phyloP scores from a whole-genome alignment of 2,113 vertebrate species.

The Mustela nigripes region DNA sequence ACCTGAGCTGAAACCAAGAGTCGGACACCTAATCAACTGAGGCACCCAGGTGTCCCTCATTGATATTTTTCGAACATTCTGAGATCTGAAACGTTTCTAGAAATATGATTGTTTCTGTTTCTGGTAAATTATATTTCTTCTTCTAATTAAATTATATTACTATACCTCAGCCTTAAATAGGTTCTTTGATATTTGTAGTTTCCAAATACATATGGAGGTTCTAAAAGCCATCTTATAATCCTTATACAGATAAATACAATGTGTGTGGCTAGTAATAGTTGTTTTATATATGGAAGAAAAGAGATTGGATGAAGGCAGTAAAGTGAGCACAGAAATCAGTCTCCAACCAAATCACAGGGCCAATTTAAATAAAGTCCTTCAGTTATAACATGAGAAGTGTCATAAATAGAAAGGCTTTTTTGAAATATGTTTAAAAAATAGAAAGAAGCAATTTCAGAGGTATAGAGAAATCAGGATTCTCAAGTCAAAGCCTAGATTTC shows the following conservation, averaged over 20 bases:
- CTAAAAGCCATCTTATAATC: background rate
- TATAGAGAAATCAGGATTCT: background rate
- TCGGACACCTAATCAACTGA: background rate
- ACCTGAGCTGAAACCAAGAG: background rate
- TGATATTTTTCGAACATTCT: background rate
- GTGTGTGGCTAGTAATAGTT: background rate
- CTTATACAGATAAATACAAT: background rate
- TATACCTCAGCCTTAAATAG: background rate
- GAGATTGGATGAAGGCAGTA: background rate
- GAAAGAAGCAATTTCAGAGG: background rate
- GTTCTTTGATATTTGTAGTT: background rate
- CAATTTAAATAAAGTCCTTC: background rate
- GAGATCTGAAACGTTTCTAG: background rate
- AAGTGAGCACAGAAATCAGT: background rate
- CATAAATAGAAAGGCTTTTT: background rate
- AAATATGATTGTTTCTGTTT: background rate
- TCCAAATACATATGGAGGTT: background rate
- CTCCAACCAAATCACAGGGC: background rate
- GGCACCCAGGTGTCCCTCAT: background rate
- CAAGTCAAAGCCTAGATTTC: background rate
- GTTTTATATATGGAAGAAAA: background rate
- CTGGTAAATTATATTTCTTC: background rate
- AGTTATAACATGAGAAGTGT: background rate
- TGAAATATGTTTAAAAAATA: background rate
- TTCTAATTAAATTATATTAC: background rate